phyloP scores from a whole-genome alignment of 2,888 invertebrate species.

The Clivina fossor region DNA sequence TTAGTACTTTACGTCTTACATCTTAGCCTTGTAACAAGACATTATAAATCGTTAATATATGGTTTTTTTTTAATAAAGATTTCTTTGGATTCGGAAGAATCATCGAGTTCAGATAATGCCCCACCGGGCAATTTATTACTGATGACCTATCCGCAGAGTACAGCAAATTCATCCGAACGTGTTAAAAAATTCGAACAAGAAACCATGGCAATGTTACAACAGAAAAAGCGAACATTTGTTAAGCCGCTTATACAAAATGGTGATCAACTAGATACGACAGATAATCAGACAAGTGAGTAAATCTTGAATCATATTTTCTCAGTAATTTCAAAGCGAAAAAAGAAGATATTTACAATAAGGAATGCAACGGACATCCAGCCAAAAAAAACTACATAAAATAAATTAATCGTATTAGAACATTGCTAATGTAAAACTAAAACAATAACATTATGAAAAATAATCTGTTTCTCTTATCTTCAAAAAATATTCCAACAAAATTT shows the following conservation, averaged over 20 bases:
- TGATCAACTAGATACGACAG: conserved; percentile 17
- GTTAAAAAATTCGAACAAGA: conserved; percentile 75
- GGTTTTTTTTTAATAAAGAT: background rate
- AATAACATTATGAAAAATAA: no score
- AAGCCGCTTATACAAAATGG: conserved; percentile 25
- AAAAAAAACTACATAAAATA: no score
- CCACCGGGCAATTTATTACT: conserved; percentile 20
- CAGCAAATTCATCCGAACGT: conserved; percentile 56
- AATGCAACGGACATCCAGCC: no score
- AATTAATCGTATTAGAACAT: no score
- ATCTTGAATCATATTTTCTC: no score
- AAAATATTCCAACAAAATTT: no score
- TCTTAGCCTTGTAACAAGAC: no score
- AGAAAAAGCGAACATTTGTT: conserved; percentile 36
- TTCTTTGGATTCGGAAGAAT: conserved; percentile 30
- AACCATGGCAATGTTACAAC: conserved; percentile 67
- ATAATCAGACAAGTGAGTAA: conserved; percentile 30
- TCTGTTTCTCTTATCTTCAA: no score
- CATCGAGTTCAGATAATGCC: conserved; percentile 26
- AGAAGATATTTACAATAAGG: no score
- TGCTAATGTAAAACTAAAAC: no score
- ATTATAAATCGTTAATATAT: background rate
- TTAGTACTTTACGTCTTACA: no score
- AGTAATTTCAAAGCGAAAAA: no score
- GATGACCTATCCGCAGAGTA: conserved; percentile 26